A percentile compares a stretch with the other conserved stretches of the same genome.
Conservation (phyloP, 2,113 vertebrate genomes). For the Toxostoma redivivum region DNA sequence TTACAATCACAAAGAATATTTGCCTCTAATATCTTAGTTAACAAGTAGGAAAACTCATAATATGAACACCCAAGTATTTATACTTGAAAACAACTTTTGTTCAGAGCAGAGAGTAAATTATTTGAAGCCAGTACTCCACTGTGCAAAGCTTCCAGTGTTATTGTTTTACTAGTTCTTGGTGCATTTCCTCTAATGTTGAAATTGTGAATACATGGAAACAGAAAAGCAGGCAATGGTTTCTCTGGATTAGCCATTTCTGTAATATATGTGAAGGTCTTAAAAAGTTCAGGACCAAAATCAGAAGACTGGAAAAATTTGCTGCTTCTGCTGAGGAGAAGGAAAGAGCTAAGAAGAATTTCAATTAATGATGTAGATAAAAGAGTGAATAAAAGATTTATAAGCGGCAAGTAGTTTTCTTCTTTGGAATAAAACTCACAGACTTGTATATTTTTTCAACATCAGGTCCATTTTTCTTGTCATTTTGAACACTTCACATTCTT, state of each 20-base stretch:
- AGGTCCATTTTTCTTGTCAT: neutral
- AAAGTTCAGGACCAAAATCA: neutral
- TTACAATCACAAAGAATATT: constrained; percentile 14
- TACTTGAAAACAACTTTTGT: constrained; percentile 13
- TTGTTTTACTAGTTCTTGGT: neutral
- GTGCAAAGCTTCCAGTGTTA: neutral
- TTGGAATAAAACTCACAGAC: neutral
- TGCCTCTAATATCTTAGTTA: neutral
- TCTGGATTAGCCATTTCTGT: neutral
- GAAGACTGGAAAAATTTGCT: neutral
- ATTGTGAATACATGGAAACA: neutral
- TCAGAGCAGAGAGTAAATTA: neutral
- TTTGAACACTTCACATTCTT: neutral
- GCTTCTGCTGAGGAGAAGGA: neutral
- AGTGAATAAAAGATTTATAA: neutral
- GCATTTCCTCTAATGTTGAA: neutral
- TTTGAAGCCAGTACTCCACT: neutral
- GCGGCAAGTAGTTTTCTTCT: neutral
- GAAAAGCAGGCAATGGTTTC: neutral
- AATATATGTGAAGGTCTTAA: neutral
- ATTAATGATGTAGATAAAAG: neutral
- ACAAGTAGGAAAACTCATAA: neutral
- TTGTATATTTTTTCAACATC: neutral
- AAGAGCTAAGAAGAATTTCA: neutral
- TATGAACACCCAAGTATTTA: neutral